Percentiles rank a stretch among this genome's conserved stretches.
Evolutionary conservation across 1,140 invertebrate genomes (phyloP).

Genomic region (Leptinotarsa defecta): DNA sequence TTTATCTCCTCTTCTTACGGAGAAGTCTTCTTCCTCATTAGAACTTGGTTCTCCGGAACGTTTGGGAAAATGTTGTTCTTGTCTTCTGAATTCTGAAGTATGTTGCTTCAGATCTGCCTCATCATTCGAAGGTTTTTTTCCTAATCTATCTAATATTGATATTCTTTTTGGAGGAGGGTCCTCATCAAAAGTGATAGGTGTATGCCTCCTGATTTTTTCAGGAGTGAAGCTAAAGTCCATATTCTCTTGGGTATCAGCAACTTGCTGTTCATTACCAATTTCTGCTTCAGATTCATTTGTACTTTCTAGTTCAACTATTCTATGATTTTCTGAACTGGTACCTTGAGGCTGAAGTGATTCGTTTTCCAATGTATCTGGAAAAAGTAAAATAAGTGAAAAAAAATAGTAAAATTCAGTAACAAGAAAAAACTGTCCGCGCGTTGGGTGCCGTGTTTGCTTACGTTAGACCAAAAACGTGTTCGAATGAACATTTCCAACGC

Average conservation of each 20-base stretch:
- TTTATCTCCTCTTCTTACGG: not conserved
- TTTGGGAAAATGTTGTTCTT: slow-evolving; percentile 23
- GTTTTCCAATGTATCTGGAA: no score
- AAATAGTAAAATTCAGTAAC: no score
- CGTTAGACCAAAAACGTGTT: no score
- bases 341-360: not conserved
- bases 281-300: slow-evolving; percentile 14
- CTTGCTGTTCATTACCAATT: not conserved
- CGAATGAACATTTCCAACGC: no score
- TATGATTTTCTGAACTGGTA: not conserved
- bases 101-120: slow-evolving; percentile 28
- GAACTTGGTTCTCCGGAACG: slow-evolving; percentile 22
- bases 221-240: slow-evolving; percentile 5
- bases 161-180: slow-evolving; percentile 34
- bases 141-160: slow-evolving; percentile 48
- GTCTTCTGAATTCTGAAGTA: slow-evolving; percentile 38
- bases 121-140: slow-evolving; percentile 32
- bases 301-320: not conserved
- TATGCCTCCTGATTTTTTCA: slow-evolving; percentile 16
- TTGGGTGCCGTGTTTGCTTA: no score
- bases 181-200: slow-evolving; percentile 23
- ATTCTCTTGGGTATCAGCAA: not conserved
- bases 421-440: no score
- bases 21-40: slow-evolving; percentile 16
- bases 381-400: no score